Evolutionary conservation across 2,888 invertebrate genomes (phyloP), one percentile per base, ranked within the genome.

Genomic region (Brachylomia viminalis): DNA sequence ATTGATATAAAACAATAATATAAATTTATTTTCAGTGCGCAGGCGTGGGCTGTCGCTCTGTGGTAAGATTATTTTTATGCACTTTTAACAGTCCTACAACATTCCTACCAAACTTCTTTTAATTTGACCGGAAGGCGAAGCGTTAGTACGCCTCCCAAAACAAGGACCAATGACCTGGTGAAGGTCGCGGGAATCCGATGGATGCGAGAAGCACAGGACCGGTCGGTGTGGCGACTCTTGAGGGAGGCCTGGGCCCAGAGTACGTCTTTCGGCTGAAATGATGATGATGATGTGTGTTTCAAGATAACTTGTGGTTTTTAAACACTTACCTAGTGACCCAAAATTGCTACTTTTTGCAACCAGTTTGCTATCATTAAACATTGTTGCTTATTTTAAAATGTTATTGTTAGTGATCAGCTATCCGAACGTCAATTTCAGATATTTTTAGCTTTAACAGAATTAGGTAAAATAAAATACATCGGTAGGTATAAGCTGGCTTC

Each of bases 1-100:
- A 23, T 33, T 23, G 20, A 3, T 0, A 33, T 33, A 62, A 38
- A 62, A 13, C 13, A 38, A 23, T 42, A 10, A 30, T 33, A n/a
- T 38, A 0, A 59, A 52, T 81, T 58, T 3, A 20, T 81, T 82
- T 77, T 47, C 30, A 77, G 77, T 77, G 77, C 47, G 77, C 77
- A 47, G 77, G 77, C 3, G 0, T 2, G 15, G 38, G 54, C 17
- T 77, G 77, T 47, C 0, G 5, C 0, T 11, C 77, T 20, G 0
- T 0, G 77, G 77, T 77, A 77, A 77, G 77, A 38, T 11, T 20
- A 11, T 49, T 58, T 56, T 73, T 23, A 15, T n/a, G 20, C 0
- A 45, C 45, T 38, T 59, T 74, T 33, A 8, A 8, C 27, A 42
- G 5, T 67, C 23, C 30, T 30, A 27, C 27, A n/a, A 38, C n/a